Evolutionary conservation across 1,140 invertebrate genomes (phyloP).

Genomic region (Drosophila leontia): DNA sequence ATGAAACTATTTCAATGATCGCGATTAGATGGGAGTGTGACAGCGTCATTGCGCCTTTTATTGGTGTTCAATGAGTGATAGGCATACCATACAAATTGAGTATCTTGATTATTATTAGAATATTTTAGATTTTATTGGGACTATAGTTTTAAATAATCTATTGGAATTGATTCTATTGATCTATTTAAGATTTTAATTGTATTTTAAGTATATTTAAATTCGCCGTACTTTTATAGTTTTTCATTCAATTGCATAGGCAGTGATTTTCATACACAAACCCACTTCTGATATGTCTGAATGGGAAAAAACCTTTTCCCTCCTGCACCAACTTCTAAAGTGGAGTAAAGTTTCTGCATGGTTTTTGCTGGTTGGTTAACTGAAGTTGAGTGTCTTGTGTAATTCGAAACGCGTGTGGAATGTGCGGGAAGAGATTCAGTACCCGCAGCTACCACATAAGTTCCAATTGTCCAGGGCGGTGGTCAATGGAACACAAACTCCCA

Average conservation of each 20-base stretch:
- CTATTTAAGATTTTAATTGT: not conserved
- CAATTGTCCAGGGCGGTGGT: constrained; percentile 27
- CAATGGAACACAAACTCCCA: constrained; percentile 29
- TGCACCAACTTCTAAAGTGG: constrained; percentile 9
- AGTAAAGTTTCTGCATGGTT: constrained; percentile 19
- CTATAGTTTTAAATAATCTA: not conserved
- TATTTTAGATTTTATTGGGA: no score
- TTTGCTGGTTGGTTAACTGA: constrained; percentile 32
- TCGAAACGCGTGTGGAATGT: constrained; percentile 57
- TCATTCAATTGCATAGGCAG: not conserved
- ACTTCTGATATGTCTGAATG: constrained; percentile 1
- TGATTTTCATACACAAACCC: not conserved
- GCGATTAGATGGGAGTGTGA: constrained; percentile 13
- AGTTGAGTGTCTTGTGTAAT: constrained; percentile 35
- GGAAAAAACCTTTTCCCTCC: not conserved
- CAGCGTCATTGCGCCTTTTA: constrained; percentile 1
- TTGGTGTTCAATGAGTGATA: not conserved
- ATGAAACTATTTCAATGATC: constrained; percentile 25
- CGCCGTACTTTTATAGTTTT: not conserved
- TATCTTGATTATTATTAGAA: not conserved
- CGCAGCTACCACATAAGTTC: constrained; percentile 5
- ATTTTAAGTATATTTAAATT: not conserved
- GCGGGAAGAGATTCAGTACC: constrained; percentile 42
- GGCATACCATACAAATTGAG: not conserved
- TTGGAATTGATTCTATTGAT: not conserved